phyloP scores from a whole-genome alignment of 1,140 invertebrate species.

The Drosophila arizonae region DNA sequence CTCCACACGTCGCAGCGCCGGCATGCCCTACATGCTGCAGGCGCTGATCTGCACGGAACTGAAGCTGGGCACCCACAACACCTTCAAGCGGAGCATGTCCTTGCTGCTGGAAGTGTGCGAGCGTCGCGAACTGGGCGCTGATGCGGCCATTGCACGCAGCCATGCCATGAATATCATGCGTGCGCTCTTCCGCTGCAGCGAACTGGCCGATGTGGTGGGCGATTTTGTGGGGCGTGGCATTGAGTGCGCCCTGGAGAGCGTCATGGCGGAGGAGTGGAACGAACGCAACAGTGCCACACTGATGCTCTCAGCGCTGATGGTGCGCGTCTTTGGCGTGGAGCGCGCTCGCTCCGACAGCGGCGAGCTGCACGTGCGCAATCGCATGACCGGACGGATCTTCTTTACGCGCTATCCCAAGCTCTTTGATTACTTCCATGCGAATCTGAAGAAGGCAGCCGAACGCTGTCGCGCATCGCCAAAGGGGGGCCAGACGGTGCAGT shows the following conservation, averaged over 20 bases:
- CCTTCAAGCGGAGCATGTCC: conserved; percentile 86
- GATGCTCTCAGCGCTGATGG: conserved; percentile 92
- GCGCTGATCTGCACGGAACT: conserved; percentile 89
- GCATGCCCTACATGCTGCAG: conserved; percentile 94
- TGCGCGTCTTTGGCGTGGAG: conserved; percentile 94
- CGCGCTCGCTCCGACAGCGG: conserved; percentile 87
- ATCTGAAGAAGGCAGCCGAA: conserved; percentile 50
- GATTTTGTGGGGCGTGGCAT: conserved; percentile 89
- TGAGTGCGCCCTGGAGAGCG: conserved; percentile 89
- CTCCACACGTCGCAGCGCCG: conserved; percentile 94
- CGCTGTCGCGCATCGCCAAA: background rate
- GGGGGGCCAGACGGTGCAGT: conserved; percentile 82
- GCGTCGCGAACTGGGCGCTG: background rate
- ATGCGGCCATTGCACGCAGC: conserved; percentile 84
- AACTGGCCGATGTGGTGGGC: conserved; percentile 88
- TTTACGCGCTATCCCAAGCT: conserved; percentile 92
- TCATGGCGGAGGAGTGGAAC: conserved; percentile 90
- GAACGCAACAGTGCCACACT: conserved; percentile 94
- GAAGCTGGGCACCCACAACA: conserved; percentile 84
- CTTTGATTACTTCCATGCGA: conserved; percentile 89
- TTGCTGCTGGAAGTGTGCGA: conserved; percentile 84
- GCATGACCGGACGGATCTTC: conserved; percentile 90
- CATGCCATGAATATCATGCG: conserved; percentile 94
- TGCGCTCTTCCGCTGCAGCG: conserved; percentile 89
- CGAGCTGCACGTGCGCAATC: conserved; percentile 89